Evolutionary conservation across 2,888 invertebrate species (phyloP).

Genomic region (Ditula angustiorana): DNA sequence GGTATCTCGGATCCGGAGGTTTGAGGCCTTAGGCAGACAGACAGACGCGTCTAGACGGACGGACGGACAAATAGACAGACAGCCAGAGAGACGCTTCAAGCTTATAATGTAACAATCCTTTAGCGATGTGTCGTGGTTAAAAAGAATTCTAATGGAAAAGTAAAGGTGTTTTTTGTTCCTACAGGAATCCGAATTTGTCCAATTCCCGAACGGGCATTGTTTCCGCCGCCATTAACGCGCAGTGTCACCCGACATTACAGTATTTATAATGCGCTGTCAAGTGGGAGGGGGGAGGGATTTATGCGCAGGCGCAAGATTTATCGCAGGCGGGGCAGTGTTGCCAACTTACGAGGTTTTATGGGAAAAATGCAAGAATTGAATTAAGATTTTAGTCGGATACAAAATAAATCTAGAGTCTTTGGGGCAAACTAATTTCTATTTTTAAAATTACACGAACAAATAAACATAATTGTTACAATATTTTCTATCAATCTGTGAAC

Average conservation of each 20-base stretch:
- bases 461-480: too few species aligned
- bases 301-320: conserved; percentile 19
- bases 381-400: not conserved
- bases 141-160: too few species aligned
- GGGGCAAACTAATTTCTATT: not conserved
- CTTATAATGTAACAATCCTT: too few species aligned
- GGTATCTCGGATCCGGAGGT: too few species aligned
- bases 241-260: conserved; percentile 6
- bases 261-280: conserved; percentile 22
- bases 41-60: too few species aligned
- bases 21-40: too few species aligned
- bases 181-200: conserved; percentile 17
- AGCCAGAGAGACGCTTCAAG: too few species aligned
- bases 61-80: too few species aligned
- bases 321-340: conserved; percentile 13
- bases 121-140: too few species aligned
- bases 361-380: not conserved
- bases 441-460: too few species aligned
- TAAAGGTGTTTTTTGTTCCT: not conserved
- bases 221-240: conserved; percentile 25
- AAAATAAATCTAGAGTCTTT: not conserved
- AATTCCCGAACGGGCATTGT: conserved; percentile 37
- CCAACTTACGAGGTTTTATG: not conserved
- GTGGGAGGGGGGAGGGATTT: conserved; percentile 6
- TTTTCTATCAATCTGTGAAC: too few species aligned